Evolutionary conservation across 2,113 vertebrate species (phyloP), one percentile per base, ranked within the genome.

Genomic region (Cavia aperea): DNA sequence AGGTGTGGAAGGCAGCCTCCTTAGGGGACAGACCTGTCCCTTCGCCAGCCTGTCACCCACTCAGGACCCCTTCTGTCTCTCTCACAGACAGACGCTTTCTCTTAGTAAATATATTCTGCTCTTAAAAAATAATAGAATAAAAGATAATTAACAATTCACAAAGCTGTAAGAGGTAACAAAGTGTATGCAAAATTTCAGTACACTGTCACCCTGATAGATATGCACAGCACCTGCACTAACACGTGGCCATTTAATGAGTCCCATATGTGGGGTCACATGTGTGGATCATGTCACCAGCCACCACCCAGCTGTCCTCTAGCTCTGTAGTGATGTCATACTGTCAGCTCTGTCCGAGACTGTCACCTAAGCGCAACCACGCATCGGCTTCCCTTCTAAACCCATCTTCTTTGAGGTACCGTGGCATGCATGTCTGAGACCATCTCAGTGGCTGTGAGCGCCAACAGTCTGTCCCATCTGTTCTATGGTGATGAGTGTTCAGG

Each of bases 141-240:
- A 21, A 94, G 26, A 86, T 86, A 73, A 81, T 66, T 81, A 91
- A 19, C 81, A 88, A 88, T 73, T 85, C 73, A 54, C 62, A 90
- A 62, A 88, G 19, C 60, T 79, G 1, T 66, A 78, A 92, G 87
- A 90, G 89, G 49, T 8, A 86, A 89, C 21, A 86, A 24, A 60
- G 39, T 77, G 92, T 83, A 92, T 36, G 43, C 23, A 86, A 92
- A 68, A 78, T 86, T 51, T 75, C 36, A 43, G 73, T 43, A 49
- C 15, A 88, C 0, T 31, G 63, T 93, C 66, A 91, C 36, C n/a
- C 24, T 78, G 33, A 72, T 56, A 86, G 2, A 77, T 51, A 14
- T 75, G 73, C 46, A 63, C 49, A 78, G 19, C 72, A 83, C 18
- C 10, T 83, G n/a, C 15, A 70, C 39, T 89, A 63, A 24, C 78